Evolutionary conservation across 2,113 vertebrate genomes (phyloP).

Genomic region (Lontra canadensis): DNA sequence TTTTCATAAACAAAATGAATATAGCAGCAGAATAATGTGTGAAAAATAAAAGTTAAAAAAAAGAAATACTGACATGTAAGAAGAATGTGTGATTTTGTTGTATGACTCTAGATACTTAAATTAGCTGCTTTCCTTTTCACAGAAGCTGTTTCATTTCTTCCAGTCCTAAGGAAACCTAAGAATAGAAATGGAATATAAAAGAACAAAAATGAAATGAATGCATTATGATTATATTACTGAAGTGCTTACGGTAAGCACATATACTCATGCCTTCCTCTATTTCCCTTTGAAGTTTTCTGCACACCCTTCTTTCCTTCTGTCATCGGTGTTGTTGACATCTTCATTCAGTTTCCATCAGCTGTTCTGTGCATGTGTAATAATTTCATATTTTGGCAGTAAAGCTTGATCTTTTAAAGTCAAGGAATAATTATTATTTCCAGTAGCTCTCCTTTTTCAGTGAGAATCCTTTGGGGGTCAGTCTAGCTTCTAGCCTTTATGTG

Average conservation of each 20-base stretch:
- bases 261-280: fast-evolving
- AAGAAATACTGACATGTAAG: background rate
- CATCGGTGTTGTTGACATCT: background rate
- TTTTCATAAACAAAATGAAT: background rate
- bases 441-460: background rate
- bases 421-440: background rate
- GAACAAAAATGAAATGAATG: background rate
- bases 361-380: background rate
- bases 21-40: background rate
- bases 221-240: background rate
- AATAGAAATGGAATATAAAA: background rate
- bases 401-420: background rate
- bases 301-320: background rate
- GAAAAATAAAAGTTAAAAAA: background rate
- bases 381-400: background rate
- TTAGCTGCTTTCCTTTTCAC: background rate
- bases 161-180: background rate
- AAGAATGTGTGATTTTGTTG: background rate
- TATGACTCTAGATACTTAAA: background rate
- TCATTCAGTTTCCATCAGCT: background rate
- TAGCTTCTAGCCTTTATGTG: background rate
- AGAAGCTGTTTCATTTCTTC: background rate
- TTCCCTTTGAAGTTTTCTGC: background rate
- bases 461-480: background rate
- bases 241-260: background rate